Evolutionary conservation across 2,113 vertebrate genomes (phyloP), one percentile per base, ranked within the genome.

Genomic region (Microtus montanus): DNA sequence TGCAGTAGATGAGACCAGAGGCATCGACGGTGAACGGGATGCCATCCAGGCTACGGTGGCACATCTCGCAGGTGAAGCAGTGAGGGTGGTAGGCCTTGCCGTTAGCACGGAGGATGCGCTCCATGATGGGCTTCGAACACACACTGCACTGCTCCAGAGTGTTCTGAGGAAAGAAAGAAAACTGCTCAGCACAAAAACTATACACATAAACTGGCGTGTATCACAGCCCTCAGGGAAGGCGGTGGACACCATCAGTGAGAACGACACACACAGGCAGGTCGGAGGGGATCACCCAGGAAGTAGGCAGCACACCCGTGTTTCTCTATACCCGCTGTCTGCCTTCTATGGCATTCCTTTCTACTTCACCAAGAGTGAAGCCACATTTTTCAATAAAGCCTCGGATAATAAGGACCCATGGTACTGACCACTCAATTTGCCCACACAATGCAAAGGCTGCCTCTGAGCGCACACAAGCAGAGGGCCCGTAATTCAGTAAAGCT

Each of bases 31-130:
- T 99, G 98, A 99, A 99, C 0, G 99, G 99, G 95, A 99, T 99
- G n/a, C 99, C 99, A 24, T 99, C 99, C 98, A 99, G 98, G 97
- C 99, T 99, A 97, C 99, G 99, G 86, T 98, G 99, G 96, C 99
- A 99, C 97, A 99, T 99, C 98, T 99, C 99, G 0, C 99, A 99
- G 98, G 99, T 99, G 98, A 99, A 99, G 98, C 99, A 99, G 98
- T 99, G 99, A 33, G 99, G 99, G 85, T 99, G 99, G 94, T 99
- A 99, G 86, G 99, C 99, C 97, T 99, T 99, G 74, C 99, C 99
- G 0, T 99, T 99, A n/a, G 99, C 99, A 77, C 99, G 98, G 64
- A 99, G 99, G 96, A 99, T 99, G 93, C 99, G 98, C 93, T 99
- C 99, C 99, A 99, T 99, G 98, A 99, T 99, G 97, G 99, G 99